Conservation (phyloP, 2,888 invertebrate species). For the Drosophila fulvimacula region DNA sequence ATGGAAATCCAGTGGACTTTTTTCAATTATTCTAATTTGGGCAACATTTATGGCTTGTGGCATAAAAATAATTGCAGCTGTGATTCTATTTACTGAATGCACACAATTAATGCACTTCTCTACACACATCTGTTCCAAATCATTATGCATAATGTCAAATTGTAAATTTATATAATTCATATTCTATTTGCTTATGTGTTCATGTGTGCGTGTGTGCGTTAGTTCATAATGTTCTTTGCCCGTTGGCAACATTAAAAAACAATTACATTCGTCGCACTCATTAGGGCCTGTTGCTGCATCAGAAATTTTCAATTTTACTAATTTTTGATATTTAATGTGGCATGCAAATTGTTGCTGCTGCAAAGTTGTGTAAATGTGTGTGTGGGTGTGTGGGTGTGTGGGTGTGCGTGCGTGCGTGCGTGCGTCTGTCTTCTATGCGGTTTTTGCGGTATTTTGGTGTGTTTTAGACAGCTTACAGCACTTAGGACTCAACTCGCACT, state of each 20-base stretch:
- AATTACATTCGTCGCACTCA: conserved; percentile 40
- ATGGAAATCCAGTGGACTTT: neutral
- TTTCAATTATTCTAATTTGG: conserved; percentile 5
- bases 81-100: conserved; percentile 7
- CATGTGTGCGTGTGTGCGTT: neutral
- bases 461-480: conserved; percentile 10
- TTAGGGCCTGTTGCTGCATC: conserved; percentile 16
- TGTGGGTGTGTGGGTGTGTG: neutral
- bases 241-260: conserved; percentile 18
- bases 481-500: neutral
- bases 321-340: conserved; percentile 9
- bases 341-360: conserved; percentile 3
- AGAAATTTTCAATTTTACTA: conserved; percentile 1
- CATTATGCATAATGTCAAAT: conserved; percentile 10
- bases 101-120: conserved; percentile 2
- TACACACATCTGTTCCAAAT: conserved; percentile 1
- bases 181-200: neutral
- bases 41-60: conserved; percentile 2
- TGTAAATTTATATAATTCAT: neutral
- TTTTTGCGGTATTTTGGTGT: neutral
- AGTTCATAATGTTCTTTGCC: conserved; percentile 3
- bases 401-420: neutral
- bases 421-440: neutral
- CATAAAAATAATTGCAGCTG: conserved; percentile 8
- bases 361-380: neutral